Base-by-base conservation (phyloP, 2,888 invertebrate species). In the Idaea straminata region DNA sequence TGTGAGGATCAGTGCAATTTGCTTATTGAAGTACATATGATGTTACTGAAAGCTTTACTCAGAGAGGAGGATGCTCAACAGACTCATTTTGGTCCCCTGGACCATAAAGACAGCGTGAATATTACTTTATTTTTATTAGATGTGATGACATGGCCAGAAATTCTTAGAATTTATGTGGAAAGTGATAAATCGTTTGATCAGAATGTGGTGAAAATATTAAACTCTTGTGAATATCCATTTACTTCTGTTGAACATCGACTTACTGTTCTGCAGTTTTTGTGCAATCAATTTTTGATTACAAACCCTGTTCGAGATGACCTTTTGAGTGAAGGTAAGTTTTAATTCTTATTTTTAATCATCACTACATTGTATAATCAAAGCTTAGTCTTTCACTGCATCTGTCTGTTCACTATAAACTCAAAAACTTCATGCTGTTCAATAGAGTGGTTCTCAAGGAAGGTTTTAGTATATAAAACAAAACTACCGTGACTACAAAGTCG, bases 71-170 rank as follows among this genome's bases (percentile, higher is more conserved):
- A 99, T 87, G 95, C 96, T 13, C 98, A 98, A 87, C 97, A 97
- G 80, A 98, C 98, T 3, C 97, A 97, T 88, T 99, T 98, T 91
- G 99, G 99, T 61, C 98, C 99, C 7, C 91, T 98, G 68, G 99
- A 99, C 93, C 97, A 98, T 83, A 99, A 99, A 92, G 99, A 99
- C 89, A 98, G 98, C 86, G 96, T 99, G 35, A 99, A 99, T 88
- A 96, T 99, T 71, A 95, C 97, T 74, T 93, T 99, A 65, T 99
- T 97, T 92, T 95, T 99, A 80, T 95, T 99, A 79, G 99, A 99
- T 92, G 95, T 96, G 64, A 96, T 99, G 93, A 99, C 99, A 62
- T 99, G 99, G 98, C 98, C 99, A 59, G 99, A 99, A 93, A 95
- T 97, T 62, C 91, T 98, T 71, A 94, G 97, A 72, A 94, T 96